phyloP scores from a whole-genome alignment of 2,888 invertebrate species.

The Acronicta aceris region DNA sequence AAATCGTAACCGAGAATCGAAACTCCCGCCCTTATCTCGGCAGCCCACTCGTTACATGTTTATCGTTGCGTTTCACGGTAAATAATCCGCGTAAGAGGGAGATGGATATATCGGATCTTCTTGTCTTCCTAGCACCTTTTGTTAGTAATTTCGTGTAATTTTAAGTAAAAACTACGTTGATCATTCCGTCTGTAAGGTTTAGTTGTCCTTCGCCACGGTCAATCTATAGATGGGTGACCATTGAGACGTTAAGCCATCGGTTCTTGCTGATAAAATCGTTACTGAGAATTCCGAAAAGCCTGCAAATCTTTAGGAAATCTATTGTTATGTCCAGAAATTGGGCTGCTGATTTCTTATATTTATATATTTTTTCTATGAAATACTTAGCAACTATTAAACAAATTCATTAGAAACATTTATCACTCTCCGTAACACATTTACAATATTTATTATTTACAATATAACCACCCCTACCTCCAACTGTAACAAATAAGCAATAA shows the following conservation, averaged over 20 bases:
- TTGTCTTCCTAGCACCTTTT: slow-evolving; percentile 11
- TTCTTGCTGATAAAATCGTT: no score
- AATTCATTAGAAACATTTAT: slow-evolving; percentile 14
- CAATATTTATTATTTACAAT: slow-evolving; percentile 23
- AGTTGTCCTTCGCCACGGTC: no score
- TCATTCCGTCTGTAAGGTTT: no score
- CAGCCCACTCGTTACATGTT: slow-evolving; percentile 58
- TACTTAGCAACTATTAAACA: background rate
- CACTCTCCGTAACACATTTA: slow-evolving; percentile 4
- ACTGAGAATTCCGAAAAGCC: no score
- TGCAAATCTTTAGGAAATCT: no score
- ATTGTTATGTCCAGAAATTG: no score
- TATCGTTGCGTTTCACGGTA: slow-evolving; percentile 55
- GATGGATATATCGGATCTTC: slow-evolving; percentile 30
- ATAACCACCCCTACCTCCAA: slow-evolving; percentile 19
- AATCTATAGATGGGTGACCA: no score
- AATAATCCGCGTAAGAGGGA: slow-evolving; percentile 47
- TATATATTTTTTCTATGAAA: no score
- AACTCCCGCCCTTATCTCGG: slow-evolving; percentile 60
- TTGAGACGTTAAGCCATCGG: no score
- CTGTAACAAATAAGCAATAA: slow-evolving; percentile 74
- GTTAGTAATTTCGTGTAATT: background rate
- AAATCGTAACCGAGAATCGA: slow-evolving; percentile 45
- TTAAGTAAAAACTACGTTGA: no score
- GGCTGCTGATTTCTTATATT: no score